phyloP scores from a whole-genome alignment of 2,113 vertebrate genomes.

The Puffinus mauretanicus region DNA sequence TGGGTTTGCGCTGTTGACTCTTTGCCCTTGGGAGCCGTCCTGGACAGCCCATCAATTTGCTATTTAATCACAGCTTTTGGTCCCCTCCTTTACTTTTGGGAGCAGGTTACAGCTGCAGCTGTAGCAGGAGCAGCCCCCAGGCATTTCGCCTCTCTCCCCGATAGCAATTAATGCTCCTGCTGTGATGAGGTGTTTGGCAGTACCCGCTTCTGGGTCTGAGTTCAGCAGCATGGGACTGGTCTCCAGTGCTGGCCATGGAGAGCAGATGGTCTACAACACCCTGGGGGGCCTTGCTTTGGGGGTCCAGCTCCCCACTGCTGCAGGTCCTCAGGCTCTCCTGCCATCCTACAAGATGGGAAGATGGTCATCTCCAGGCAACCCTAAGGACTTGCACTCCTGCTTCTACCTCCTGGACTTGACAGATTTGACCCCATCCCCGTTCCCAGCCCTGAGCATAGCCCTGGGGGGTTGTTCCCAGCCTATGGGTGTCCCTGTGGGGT shows the following conservation, averaged over 20 bases:
- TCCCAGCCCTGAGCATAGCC: neutral
- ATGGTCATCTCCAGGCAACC: neutral
- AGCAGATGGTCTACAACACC: neutral
- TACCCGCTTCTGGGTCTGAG: neutral
- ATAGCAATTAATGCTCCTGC: neutral
- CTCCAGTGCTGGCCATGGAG: neutral
- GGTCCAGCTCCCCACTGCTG: neutral
- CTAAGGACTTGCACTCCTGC: neutral
- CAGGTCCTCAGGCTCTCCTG: neutral
- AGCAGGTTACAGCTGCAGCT: neutral
- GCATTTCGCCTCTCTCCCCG: neutral
- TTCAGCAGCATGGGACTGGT: neutral
- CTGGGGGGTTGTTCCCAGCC: rapidly evolving
- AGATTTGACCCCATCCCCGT: neutral
- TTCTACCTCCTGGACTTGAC: neutral
- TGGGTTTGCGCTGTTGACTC: rapidly evolving
- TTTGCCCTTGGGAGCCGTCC: neutral
- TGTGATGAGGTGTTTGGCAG: neutral
- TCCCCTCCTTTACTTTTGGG: neutral
- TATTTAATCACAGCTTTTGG: neutral
- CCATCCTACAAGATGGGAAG: neutral
- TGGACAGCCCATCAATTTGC: neutral
- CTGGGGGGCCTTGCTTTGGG: neutral
- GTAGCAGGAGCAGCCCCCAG: neutral
- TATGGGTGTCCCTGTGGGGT: neutral